Base-by-base conservation (phyloP, 1,140 invertebrate genomes). In the Pygmarrhopalites habei region DNA sequence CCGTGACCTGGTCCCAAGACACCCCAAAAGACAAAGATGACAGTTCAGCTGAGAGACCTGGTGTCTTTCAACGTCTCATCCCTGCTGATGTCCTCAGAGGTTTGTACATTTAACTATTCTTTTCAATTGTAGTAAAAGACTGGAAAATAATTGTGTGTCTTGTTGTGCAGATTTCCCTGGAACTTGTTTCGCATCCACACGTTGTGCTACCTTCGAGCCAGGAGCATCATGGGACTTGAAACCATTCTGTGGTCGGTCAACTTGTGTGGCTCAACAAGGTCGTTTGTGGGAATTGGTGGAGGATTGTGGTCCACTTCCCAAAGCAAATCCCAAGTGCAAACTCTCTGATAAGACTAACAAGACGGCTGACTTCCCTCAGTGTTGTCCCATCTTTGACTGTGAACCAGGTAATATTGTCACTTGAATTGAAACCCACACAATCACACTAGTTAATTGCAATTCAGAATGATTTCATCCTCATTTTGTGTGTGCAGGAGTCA, bases 141-240 rank as follows among this genome's bases (percentile, higher is more conserved):
- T 41, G 39, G n/a, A 41, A 12, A 41, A 41, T 41, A 41, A 41
- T 41, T 12, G n/a, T 41, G 12, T 41, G n/a, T n/a, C n/a, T n/a
- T n/a, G n/a, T 41, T 41, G 79, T 77, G 5, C 77, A 92, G 89
- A 92, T 78, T 92, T 92, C 80, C 89, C 89, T 46, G 87, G 86
- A 12, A 82, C 89, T 79, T 92, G 89, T 72, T 92, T 92, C 76
- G 89, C 89, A 1, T 90, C 88, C 0, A 92, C 89, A n/a, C 84
- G 83, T 64, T 92, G 89, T 74, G 86, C 88, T 1, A 91, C 89
- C 17, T 83, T 91, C 29, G 87, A 90, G 73, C 86, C 87, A 32
- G 69, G 83, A 41, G 86, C 90, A 75, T 79, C 84, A 28, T 92
- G 89, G 89, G 88, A 90, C 30, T 74, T 92, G 66, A 78, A 84